Evolutionary conservation across 2,113 vertebrate genomes (phyloP), one percentile per base, ranked within the genome.

Genomic region (Colius striatus): DNA sequence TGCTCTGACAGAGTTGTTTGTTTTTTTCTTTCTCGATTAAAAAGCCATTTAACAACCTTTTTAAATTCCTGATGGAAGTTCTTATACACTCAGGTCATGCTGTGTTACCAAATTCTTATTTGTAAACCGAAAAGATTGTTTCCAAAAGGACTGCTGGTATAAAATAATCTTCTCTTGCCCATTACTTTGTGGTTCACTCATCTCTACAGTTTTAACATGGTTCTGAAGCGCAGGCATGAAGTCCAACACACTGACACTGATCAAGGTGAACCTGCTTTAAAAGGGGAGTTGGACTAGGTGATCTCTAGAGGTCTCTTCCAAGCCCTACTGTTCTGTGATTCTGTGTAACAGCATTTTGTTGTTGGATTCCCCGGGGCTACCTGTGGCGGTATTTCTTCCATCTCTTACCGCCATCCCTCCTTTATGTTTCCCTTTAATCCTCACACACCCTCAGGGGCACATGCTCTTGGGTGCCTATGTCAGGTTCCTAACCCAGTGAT

Each of bases 401-500:
- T 3, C 21, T 68, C 20, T 34, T 18, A 9, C 26, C 50, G 16
- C 30, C 21, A 13, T 5, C 18, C 29, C 32, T 68, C 21, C 2
- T 36, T 58, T 45, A 1, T 21, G 14, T 48, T 41, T 79, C 20
- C 20, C 41, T 66, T 53, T 23, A 47, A 43, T 19, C 32, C 25
- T 29, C 30, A 1, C 10, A 22, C 3, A 4, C 26, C 22, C 43
- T 41, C 29, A 53, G 66, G 13, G 57, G 3, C 38, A 41, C 38
- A 41, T 41, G 38, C 38, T 10, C 9, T 41, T 41, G 38, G 38
- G 38, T 41, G 38, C 4, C 10, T 34, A 15, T 2, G 7, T 30
- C 4, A 0, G 30, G 47, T 57, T 14, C 41, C 36, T 57, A 30
- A 7, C 26, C 20, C 1, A 0, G 8, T 6, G 57, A 58, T 26